Evolutionary conservation across 1,140 invertebrate species (phyloP), one percentile per base, ranked within the genome.

Genomic region (Bursaphelenchus mucronatus): DNA sequence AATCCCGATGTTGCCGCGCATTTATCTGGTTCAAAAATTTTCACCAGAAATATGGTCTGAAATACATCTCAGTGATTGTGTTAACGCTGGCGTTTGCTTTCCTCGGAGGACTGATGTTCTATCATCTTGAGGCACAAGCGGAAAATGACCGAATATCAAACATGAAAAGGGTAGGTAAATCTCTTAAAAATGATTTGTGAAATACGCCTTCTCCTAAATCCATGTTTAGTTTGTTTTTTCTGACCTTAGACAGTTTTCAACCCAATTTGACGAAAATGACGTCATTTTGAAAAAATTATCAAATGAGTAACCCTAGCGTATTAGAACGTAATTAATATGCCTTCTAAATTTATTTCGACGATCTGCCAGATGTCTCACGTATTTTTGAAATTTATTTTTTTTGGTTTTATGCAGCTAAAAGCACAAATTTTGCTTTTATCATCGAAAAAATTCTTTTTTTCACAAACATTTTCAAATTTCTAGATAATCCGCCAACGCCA

Each of bases 61-160:
- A 67, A 19, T 45, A 67, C 11, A 49, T 64, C 17, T 13, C 54
- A 21, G 44, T 66, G 51, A 13, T 67, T 11, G n/a, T 67, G 9
- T 15, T 66, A 21, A 40, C 67, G 8, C 68, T 66, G n/a, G 66
- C 46, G 9, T 66, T 67, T 39, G 19, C 64, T 43, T 54, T 67
- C n/a, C 65, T 66, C 59, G 64, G 64, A 41, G 64, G 65, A 30
- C 30, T 64, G 13, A 44, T 66, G 39, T 66, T 66, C 45, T 66
- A 51, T 21, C 55, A 68, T 13, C 45, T 66, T 8, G 64, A 66
- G 55, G 64, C 64, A 10, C 64, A 50, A 51, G 39, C 19, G 6
- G 19, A 65, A 13, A 21, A 62, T 41, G 17, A 17, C 17, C 11
- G 19, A 13, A 58, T 51, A 40, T 41, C 10, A 61, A n/a, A 21